A percentile compares a stretch with the other conserved stretches of the same genome.
phyloP scores from a whole-genome alignment of 2,113 vertebrate genomes.

The Donacobius atricapilla region DNA sequence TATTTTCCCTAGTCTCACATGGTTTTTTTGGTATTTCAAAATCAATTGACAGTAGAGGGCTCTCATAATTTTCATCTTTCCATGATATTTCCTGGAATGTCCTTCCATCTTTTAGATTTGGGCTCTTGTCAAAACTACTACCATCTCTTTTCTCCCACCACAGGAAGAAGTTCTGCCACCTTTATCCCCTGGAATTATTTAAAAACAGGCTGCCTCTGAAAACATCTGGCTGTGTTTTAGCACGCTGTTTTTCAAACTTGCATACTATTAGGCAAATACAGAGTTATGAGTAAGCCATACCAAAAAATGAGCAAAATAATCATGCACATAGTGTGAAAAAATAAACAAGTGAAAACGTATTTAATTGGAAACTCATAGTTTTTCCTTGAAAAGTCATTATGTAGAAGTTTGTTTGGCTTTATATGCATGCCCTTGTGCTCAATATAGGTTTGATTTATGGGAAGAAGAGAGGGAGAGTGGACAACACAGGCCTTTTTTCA shows the following conservation, averaged over 20 bases:
- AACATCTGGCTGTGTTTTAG: not conserved
- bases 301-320: not conserved
- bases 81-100: not conserved
- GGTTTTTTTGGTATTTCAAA: not conserved
- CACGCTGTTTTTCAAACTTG: not conserved
- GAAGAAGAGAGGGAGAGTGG: not conserved
- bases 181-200: not conserved
- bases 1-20: not conserved
- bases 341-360: not conserved
- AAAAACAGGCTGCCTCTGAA: not conserved
- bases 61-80: not conserved
- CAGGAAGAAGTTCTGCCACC: not conserved
- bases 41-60: accelerated
- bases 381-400: not conserved
- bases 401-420: not conserved
- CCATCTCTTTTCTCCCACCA: not conserved
- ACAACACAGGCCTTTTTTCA: not conserved
- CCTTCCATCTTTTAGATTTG: not conserved
- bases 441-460: not conserved
- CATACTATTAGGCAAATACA: not conserved
- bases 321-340: not conserved
- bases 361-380: not conserved
- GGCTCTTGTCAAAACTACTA: not conserved
- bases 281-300: not conserved
- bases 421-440: not conserved